A percentile compares a stretch with the other conserved stretches of the same genome.
Conservation (phyloP, 2,797 vertebrate genomes). For the Sebastes variabilis region DNA sequence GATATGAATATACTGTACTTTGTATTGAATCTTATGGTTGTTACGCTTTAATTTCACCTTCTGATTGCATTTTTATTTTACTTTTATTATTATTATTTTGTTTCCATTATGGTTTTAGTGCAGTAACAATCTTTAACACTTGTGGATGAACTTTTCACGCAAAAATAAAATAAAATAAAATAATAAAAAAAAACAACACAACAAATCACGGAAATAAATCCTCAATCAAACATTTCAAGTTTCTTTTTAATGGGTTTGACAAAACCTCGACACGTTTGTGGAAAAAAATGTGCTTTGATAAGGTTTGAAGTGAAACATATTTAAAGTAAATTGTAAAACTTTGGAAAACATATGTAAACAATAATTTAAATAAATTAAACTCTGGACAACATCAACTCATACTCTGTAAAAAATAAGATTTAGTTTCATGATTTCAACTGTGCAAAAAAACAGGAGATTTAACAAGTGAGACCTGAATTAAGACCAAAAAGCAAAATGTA, state of each 20-base stretch:
- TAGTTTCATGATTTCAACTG: background rate
- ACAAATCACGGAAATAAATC: background rate
- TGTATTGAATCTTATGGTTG: background rate
- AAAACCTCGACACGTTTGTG: constrained; percentile 24
- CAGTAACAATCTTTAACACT: background rate
- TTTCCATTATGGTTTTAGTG: background rate
- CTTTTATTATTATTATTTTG: background rate
- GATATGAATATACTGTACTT: background rate
- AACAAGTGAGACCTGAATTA: constrained; percentile 16
- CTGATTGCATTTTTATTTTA: background rate
- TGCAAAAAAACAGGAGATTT: constrained; percentile 14
- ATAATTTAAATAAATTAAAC: constrained; percentile 66
- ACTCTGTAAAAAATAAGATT: constrained; percentile 10
- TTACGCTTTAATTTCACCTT: background rate
- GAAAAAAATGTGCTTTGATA: constrained; percentile 19
- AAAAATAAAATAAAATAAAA: background rate
- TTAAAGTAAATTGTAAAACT: constrained; percentile 23
- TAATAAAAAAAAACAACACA: background rate
- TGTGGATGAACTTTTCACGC: background rate
- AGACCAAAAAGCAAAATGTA: constrained; percentile 9
- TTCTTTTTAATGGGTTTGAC: constrained; percentile 52
- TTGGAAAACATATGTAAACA: constrained; percentile 21
- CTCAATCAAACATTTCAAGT: constrained; percentile 15
- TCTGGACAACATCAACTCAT: constrained; percentile 13
- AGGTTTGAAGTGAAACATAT: constrained; percentile 5